Evolutionary conservation across 2,797 vertebrate species (phyloP).

Genomic region (Rallus crepitans): DNA sequence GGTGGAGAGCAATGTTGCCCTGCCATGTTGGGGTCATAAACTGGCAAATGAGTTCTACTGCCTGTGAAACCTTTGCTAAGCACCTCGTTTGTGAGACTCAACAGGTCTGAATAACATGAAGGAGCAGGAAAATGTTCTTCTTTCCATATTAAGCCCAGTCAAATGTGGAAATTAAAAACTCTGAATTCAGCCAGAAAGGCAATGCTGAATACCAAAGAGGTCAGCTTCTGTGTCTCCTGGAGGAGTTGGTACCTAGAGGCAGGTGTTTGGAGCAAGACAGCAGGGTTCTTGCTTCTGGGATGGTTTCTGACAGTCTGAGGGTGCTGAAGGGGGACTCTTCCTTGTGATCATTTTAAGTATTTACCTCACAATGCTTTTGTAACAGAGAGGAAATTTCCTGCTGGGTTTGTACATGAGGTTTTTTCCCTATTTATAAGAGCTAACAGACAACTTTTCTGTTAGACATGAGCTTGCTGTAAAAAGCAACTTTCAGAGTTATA

Average conservation of each 20-base stretch:
- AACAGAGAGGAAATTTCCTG: neutral
- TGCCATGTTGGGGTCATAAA: neutral
- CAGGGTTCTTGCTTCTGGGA: neutral
- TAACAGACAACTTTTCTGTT: neutral
- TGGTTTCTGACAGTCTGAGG: neutral
- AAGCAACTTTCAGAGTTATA: neutral
- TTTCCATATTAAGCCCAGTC: neutral
- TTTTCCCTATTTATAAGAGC: neutral
- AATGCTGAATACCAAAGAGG: neutral
- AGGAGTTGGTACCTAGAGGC: neutral
- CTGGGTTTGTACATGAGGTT: neutral
- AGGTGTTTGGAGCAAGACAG: neutral
- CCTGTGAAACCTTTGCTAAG: neutral
- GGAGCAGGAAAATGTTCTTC: neutral
- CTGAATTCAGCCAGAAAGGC: neutral
- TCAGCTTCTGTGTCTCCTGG: neutral
- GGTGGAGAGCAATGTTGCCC: neutral
- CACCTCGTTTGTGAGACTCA: neutral
- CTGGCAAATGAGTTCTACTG: neutral
- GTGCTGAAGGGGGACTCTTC: fast-evolving
- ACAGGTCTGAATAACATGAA: neutral
- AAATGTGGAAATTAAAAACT: neutral
- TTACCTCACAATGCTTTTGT: neutral
- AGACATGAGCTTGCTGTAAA: neutral
- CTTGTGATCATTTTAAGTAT: neutral